These are phyloP conservation scores for Ovis canadensis DNA, from an alignment of 2,113 vertebrate species.

Conservation along the genomic window DNA sequence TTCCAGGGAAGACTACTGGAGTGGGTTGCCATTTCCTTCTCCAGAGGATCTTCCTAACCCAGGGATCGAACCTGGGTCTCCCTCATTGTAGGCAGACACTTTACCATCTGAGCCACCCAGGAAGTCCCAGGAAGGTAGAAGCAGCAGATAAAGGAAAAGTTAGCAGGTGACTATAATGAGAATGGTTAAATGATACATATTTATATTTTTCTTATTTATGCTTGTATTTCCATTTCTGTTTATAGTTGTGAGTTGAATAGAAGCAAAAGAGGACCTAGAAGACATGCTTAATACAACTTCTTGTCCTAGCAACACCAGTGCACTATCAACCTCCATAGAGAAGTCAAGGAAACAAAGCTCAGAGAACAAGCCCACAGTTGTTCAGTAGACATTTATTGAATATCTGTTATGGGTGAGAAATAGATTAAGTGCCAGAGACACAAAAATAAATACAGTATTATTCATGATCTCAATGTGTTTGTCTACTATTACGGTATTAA, in stretches of 20 bases:
- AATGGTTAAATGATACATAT: background rate
- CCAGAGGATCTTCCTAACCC: background rate
- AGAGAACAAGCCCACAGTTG: background rate
- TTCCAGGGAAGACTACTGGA: background rate
- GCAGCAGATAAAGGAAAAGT: background rate
- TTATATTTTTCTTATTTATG: background rate
- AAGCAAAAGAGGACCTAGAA: background rate
- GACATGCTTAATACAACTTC: background rate
- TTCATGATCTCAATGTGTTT: background rate
- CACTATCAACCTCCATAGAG: background rate
- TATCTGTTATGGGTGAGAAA: background rate
- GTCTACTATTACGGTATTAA: background rate
- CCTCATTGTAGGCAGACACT: rapidly evolving
- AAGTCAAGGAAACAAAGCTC: background rate
- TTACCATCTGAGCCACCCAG: background rate
- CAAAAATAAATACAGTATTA: background rate
- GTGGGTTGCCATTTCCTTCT: background rate
- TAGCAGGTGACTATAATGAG: background rate
- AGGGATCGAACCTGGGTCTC: rapidly evolving
- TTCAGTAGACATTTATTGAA: background rate
- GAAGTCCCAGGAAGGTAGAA: background rate
- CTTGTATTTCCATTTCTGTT: background rate
- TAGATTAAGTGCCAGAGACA: background rate
- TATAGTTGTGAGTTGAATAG: background rate
- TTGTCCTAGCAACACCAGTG: background rate